Evolutionary conservation across 2,113 vertebrate species (phyloP), one percentile per base, ranked within the genome.

Genomic region (Glaucidium brasilianum): DNA sequence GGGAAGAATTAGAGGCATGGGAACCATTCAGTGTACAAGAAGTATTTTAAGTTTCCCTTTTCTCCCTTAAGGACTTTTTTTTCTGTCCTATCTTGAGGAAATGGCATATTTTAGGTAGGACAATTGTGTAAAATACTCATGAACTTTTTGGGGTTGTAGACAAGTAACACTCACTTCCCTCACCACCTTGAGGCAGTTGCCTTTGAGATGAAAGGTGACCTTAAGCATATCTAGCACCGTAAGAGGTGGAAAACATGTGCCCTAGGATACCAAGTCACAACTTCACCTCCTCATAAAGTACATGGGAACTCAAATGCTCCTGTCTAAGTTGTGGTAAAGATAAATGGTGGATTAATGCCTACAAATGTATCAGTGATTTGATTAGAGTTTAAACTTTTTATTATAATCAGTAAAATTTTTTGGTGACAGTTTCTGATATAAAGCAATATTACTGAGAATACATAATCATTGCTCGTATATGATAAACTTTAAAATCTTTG

Each of bases 141-240:
- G 15, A 41, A 43, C 3, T 35, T 74, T 35, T 22, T 2, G 45
- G 29, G 7, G 55, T 87, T 50, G 12, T 22, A 74, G n/a, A 50
- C n/a, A 43, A 72, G 15, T 55, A 74, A 18, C 22, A 15, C 10
- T 82, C 17, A 14, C 21, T 81, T 87, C 69, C 66, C 13, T 60
- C 68, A 9, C 62, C 12, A 2, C 30, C 8, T 30, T 72, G 52
- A 64, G 63, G 34, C 37, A 49, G 11, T 26, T 0, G 5, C 21
- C 25, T 68, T 26, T 32, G 34, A 76, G 26, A 60, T 62, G 29
- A 32, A 69, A 81, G 15, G 23, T 53, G 50, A 66, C 53, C 25
- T 67, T 52, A 15, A 49, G 52, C 20, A 77, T 17, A 5, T 12
- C 7, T 0, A 63, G 27, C 22, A 37, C 29, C 45, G 0, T 9